phyloP scores from a whole-genome alignment of 2,113 vertebrate species.

The Mormyrus iriodes region DNA sequence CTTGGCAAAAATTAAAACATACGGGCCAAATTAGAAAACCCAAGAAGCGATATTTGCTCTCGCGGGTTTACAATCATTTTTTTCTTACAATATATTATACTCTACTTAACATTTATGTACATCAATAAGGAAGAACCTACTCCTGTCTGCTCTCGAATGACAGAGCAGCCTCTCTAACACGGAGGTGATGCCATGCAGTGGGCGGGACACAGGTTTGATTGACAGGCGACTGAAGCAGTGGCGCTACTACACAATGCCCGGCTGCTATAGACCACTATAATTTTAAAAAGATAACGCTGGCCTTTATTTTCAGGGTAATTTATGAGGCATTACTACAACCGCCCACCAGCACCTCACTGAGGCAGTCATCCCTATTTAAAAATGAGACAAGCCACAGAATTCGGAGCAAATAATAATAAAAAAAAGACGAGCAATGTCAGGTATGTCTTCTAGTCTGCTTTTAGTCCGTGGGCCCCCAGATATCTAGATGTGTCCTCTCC shows the following conservation, averaged over 20 bases:
- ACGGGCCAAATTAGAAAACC: slow-evolving; percentile 34
- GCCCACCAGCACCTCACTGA: background rate
- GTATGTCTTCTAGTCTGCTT: background rate
- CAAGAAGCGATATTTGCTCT: slow-evolving; percentile 24
- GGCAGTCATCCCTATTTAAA: background rate
- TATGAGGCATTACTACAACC: background rate
- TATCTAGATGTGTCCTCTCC: background rate
- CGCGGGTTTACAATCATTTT: slow-evolving; percentile 48
- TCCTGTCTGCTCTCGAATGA: background rate
- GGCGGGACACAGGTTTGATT: background rate
- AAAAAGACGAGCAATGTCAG: background rate
- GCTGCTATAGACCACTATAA: background rate
- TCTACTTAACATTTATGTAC: slow-evolving; percentile 67
- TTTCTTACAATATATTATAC: slow-evolving; percentile 63
- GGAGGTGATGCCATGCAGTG: background rate
- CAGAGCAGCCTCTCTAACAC: background rate
- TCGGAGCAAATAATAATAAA: background rate
- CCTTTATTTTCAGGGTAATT: background rate
- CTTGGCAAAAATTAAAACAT: background rate
- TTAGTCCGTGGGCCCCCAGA: background rate
- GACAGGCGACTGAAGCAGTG: background rate
- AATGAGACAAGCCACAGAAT: background rate
- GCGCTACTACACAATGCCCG: background rate
- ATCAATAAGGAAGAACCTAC: slow-evolving; percentile 46
- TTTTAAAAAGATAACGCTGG: background rate